Conservation (phyloP, 1,140 invertebrate species). For the Triops longicaudatus region DNA sequence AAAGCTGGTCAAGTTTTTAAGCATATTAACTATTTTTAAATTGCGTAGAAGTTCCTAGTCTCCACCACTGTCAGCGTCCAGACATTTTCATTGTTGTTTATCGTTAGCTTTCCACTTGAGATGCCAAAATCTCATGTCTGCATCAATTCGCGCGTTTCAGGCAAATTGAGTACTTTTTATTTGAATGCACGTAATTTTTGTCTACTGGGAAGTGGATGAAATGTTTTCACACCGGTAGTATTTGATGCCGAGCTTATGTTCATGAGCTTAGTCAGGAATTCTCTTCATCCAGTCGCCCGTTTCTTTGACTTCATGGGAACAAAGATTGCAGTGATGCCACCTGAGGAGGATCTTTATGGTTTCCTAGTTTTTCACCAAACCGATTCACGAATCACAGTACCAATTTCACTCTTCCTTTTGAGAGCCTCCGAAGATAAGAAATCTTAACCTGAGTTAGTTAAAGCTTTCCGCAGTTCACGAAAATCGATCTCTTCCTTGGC, state of each 20-base stretch:
- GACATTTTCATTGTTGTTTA: background rate
- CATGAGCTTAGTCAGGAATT: too few species aligned
- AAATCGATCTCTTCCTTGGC: slow-evolving; percentile 2
- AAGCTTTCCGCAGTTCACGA: background rate
- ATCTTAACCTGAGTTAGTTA: background rate
- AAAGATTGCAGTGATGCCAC: background rate
- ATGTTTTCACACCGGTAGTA: background rate
- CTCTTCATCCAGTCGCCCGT: too few species aligned
- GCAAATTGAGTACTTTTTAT: background rate
- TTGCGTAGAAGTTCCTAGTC: too few species aligned
- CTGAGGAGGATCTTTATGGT: background rate
- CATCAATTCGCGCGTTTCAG: background rate
- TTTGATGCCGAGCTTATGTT: too few species aligned
- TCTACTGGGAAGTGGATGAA: background rate
- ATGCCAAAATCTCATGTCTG: background rate
- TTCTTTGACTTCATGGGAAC: background rate
- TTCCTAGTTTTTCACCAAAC: background rate
- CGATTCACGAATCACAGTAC: background rate
- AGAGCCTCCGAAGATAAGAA: background rate
- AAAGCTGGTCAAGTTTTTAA: background rate
- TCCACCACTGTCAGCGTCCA: background rate
- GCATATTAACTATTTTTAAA: too few species aligned
- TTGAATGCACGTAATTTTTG: background rate
- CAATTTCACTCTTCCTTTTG: background rate
- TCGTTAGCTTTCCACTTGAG: background rate